Conservation (phyloP, 2,113 vertebrate genomes). For the Rattus rattus region DNA sequence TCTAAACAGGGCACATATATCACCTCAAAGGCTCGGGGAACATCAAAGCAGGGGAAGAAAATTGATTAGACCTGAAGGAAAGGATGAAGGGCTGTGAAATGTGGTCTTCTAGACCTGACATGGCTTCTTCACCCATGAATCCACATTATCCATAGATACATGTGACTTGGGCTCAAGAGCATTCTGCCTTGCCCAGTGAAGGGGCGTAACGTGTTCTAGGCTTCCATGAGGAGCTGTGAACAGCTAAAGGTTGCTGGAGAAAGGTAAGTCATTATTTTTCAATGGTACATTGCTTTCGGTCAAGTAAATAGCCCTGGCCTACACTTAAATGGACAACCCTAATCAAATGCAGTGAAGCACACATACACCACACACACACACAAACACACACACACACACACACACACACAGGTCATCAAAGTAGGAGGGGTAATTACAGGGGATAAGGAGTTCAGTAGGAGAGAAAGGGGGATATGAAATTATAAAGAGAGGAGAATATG, state of each 20-base stretch:
- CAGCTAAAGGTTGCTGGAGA: neutral
- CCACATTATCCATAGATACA: too few species aligned
- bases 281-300: too few species aligned
- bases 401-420: neutral
- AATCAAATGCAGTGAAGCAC: neutral
- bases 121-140: neutral
- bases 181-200: neutral
- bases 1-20: neutral
- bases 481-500: neutral
- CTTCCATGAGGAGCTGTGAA: neutral
- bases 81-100: neutral
- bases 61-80: too few species aligned
- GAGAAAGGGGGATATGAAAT: neutral
- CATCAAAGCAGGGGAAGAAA: too few species aligned
- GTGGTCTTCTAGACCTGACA: neutral
- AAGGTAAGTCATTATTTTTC: neutral
- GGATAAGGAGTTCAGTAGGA: neutral
- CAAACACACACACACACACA: too few species aligned
- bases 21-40: neutral
- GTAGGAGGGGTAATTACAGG: too few species aligned
- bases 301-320: neutral
- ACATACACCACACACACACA: neutral
- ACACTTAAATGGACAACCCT: neutral
- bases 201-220: neutral
- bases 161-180: too few species aligned